Evolutionary conservation across 2,888 invertebrate species (phyloP), one percentile per base, ranked within the genome.

Genomic region (Margaritifera margaritifera): DNA sequence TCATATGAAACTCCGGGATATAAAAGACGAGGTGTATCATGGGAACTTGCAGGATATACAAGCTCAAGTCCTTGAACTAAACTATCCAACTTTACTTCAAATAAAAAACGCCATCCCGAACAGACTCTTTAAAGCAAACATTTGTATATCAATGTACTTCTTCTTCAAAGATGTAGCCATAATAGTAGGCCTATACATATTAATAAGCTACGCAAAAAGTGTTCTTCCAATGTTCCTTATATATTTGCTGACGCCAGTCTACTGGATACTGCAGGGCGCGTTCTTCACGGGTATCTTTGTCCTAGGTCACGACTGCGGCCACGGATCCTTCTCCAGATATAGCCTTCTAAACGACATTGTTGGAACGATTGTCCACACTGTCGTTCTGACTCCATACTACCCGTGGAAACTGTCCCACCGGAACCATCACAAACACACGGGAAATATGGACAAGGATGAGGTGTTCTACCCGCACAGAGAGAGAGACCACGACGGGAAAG

Each of bases 361-460:
- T 19, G 88, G 88, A 5, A 84, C 80, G 6, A 31, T 86, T 22
- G 72, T 79, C 15, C 88, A 88, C 64, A 75, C 80, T 1, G 76
- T 87, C 64, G 79, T 88, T 8, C 61, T 87, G 57, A 80, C 81
- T 24, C 88, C 88, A 6, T 88, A 82, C 74, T 87, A 83, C 71
- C 82, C 83, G 63, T 88, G 87, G 87, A 88, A 87, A 72, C 71
- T 88, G 50, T 81, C 86, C 5, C 88, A 88, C 70, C 71, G 77
- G 56, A 77, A 83, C 53, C 88, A 88, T 66, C 88, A 88, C 74
- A 84, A 86, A 67, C 80, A 84, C 72, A 88, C 85, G 18, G 84
- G 84, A 25, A 88, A 88, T 74, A 80, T 88, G 8, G 88, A 88
- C 78, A 87, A 87, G 53, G 88, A 88, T 54, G 87, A 86, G 55